These are phyloP conservation scores for Saguinus midas DNA, from an alignment of 2,113 vertebrate genomes.

Conservation along the genomic window DNA sequence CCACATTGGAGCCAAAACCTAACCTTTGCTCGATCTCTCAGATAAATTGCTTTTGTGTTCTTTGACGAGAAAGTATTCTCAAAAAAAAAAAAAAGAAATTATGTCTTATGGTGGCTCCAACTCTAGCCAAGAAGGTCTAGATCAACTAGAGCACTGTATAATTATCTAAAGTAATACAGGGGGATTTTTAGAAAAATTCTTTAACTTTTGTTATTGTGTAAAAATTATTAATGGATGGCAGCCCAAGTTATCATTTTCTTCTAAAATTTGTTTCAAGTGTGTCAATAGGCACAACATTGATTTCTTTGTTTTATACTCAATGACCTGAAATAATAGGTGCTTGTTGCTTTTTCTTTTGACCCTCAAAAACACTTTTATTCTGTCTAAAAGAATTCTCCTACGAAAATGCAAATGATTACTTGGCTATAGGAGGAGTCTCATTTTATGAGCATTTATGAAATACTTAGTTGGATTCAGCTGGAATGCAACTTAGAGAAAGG, in stretches of 20 bases:
- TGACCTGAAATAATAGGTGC: neutral
- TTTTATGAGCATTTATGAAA: neutral
- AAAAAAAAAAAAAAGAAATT: neutral
- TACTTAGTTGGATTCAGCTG: neutral
- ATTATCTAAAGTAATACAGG: conserved; percentile 19
- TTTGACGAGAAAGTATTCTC: neutral
- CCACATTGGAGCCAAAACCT: conserved; percentile 1
- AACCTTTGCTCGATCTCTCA: neutral
- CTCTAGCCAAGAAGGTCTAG: neutral
- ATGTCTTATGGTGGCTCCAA: neutral
- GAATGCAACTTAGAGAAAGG: neutral
- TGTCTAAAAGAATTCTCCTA: conserved; percentile 9
- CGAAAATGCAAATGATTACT: neutral
- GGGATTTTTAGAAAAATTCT: neutral
- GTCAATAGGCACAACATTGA: neutral
- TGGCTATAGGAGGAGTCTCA: neutral
- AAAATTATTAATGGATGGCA: neutral
- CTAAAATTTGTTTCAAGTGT: neutral
- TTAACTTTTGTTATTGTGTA: neutral
- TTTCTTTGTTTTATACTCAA: neutral
- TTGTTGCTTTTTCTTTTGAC: conserved; percentile 9
- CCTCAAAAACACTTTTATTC: neutral
- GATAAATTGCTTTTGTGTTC: neutral
- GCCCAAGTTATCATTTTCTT: neutral
- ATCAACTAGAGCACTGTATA: neutral